Conservation (phyloP, 2,113 vertebrate species). For the Lichenostomus cassidix region DNA sequence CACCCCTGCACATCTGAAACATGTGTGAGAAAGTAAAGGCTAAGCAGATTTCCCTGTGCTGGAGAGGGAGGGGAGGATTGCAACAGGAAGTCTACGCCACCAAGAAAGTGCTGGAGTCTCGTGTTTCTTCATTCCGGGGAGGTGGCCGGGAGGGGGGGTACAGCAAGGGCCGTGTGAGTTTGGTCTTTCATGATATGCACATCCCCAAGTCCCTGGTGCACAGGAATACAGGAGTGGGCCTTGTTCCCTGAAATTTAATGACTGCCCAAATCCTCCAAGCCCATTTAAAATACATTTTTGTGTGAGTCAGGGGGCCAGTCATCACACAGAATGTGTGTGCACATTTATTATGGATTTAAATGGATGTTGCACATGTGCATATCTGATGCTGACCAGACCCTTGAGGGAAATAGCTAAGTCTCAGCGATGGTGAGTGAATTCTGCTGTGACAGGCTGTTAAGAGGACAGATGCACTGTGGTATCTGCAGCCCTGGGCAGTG, state of each 20-base stretch:
- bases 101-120: constrained; percentile 45
- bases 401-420: neutral
- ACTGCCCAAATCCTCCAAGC: neutral
- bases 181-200: neutral
- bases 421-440: rapidly evolving
- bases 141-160: neutral
- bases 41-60: constrained; percentile 58
- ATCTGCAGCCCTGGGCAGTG: neutral
- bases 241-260: constrained; percentile 26
- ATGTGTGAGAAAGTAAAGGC: constrained; percentile 73
- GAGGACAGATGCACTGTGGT: rapidly evolving
- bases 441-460: neutral
- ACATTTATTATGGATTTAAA: constrained; percentile 36
- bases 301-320: neutral
- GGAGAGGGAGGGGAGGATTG: neutral
- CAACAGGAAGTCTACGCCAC: constrained; percentile 54
- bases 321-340: neutral
- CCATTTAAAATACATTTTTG: constrained; percentile 13
- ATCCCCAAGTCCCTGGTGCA: neutral
- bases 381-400: neutral
- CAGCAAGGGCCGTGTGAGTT: neutral
- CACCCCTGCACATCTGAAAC: constrained; percentile 75
- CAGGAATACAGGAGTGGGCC: neutral
- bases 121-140: neutral
- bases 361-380: constrained; percentile 33